Evolutionary conservation across 2,888 invertebrate genomes (phyloP).

Genomic region (Cynaeus angustus): DNA sequence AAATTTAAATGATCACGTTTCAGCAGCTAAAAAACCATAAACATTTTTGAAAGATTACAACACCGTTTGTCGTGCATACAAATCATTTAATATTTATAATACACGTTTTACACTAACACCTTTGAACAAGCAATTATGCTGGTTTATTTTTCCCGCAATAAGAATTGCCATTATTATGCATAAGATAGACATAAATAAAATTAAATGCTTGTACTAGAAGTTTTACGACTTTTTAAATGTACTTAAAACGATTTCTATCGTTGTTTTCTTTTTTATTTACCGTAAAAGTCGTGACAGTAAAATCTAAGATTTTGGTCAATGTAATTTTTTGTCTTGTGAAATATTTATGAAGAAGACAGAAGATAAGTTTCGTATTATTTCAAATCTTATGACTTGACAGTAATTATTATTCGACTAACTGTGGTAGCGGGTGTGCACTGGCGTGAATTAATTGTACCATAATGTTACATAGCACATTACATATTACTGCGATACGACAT

Average conservation of each 20-base stretch:
- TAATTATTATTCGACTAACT: too few species aligned
- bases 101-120: constrained; percentile 23
- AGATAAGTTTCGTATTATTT: too few species aligned
- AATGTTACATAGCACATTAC: not conserved
- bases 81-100: constrained; percentile 18
- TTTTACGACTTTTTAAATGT: constrained; percentile 24
- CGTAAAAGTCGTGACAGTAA: not conserved
- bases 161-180: constrained; percentile 5
- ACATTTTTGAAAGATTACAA: not conserved
- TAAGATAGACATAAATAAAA: constrained; percentile 6
- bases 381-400: too few species aligned
- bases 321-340: too few species aligned
- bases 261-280: constrained; percentile 15
- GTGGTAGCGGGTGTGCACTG: too few species aligned
- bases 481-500: not conserved
- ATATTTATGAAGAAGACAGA: too few species aligned
- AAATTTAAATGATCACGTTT: not conserved
- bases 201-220: constrained; percentile 21
- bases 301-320: too few species aligned
- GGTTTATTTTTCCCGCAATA: constrained; percentile 17
- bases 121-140: constrained; percentile 21
- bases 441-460: too few species aligned
- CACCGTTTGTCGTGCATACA: constrained; percentile 6
- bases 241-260: not conserved
- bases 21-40: not conserved